phyloP scores from a whole-genome alignment of 2,113 vertebrate genomes.

The Nyctibius bracteatus region DNA sequence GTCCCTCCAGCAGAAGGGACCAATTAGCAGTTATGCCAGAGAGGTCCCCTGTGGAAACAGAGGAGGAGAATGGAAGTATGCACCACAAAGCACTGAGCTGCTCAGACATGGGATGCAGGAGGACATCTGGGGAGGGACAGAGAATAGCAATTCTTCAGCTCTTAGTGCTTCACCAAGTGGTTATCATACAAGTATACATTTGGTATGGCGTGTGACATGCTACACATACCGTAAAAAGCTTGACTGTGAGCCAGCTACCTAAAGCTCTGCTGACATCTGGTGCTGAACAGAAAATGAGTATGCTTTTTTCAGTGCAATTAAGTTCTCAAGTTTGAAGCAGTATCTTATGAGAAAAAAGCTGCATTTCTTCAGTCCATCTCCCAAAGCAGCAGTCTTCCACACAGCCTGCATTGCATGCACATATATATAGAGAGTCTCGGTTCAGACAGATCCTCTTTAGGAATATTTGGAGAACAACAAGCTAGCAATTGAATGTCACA shows the following conservation, averaged over 20 bases:
- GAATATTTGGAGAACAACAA: neutral
- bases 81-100: neutral
- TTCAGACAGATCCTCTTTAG: neutral
- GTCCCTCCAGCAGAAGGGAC: neutral
- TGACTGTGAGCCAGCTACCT: neutral
- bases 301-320: neutral
- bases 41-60: neutral
- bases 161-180: neutral
- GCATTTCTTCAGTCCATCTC: neutral
- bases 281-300: neutral
- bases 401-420: neutral
- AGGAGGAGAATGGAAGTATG: neutral
- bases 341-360: neutral
- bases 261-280: constrained; percentile 21
- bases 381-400: neutral
- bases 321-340: neutral
- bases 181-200: neutral
- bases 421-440: neutral
- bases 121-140: neutral
- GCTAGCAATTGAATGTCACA: neutral
- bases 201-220: rapidly evolving
- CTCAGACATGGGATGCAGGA: neutral
- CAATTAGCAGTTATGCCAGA: neutral
- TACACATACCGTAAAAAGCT: neutral
- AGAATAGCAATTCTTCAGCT: neutral